phyloP scores from a whole-genome alignment of 2,888 invertebrate genomes.

The Bhutanitis thaidina region DNA sequence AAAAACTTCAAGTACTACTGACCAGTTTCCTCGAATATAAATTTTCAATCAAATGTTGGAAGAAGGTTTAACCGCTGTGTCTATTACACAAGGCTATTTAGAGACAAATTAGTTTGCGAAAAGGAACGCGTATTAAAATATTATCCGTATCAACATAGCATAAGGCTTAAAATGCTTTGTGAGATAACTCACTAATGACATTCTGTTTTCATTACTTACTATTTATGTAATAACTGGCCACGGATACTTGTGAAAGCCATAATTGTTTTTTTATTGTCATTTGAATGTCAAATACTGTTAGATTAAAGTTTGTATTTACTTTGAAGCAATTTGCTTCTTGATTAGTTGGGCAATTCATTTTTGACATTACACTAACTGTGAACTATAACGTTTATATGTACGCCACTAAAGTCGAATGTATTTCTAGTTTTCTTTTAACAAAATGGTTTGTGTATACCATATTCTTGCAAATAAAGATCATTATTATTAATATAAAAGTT shows the following conservation, averaged over 20 bases:
- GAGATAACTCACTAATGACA: not conserved
- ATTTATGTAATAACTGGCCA: conserved; percentile 6
- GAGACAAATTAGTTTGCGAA: conserved; percentile 1
- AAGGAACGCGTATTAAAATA: not conserved
- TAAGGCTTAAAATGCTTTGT: not conserved
- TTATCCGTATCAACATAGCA: no score
- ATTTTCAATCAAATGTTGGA: conserved; percentile 12
- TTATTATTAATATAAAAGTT: no score
- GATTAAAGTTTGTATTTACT: not conserved
- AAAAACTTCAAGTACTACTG: no score
- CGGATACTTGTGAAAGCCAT: conserved; percentile 12
- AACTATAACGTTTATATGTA: no score
- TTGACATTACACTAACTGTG: no score
- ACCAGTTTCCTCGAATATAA: conserved; percentile 9
- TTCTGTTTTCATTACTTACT: not conserved
- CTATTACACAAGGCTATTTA: conserved; percentile 11
- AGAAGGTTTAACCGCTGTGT: conserved; percentile 9
- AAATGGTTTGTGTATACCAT: no score
- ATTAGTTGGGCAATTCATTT: no score
- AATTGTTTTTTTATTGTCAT: conserved; percentile 11
- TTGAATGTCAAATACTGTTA: not conserved
- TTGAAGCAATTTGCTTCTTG: conserved; percentile 39
- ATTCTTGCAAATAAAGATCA: no score
- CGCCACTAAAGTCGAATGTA: no score
- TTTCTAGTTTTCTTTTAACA: no score